These are phyloP conservation scores for Mormyrops boulengeri DNA, from an alignment of 2,797 vertebrate species.

Conservation along the genomic window DNA sequence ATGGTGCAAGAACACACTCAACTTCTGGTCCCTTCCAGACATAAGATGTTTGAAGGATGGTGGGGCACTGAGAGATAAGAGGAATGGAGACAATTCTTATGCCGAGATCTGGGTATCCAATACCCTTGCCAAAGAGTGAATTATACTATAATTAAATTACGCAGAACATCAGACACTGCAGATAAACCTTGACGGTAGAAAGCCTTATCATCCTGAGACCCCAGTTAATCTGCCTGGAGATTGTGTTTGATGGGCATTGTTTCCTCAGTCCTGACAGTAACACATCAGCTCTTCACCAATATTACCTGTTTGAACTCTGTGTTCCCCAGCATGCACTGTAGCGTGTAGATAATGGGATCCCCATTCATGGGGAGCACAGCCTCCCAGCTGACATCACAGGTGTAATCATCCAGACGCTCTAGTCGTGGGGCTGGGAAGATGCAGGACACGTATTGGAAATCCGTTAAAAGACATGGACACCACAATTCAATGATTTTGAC, in stretches of 20 bases:
- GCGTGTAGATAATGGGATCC: slow-evolving; percentile 84
- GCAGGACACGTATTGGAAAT: background rate
- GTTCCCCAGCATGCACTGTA: slow-evolving; percentile 91
- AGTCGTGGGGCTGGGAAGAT: slow-evolving; percentile 72
- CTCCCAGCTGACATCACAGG: slow-evolving; percentile 90
- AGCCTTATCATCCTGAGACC: background rate
- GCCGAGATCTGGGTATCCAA: background rate
- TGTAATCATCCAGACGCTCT: slow-evolving; percentile 82
- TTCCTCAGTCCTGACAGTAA: background rate
- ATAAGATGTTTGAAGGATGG: slow-evolving; percentile 51
- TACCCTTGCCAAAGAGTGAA: background rate
- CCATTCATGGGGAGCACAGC: slow-evolving; percentile 84
- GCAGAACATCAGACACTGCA: background rate
- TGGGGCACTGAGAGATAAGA: slow-evolving; percentile 36
- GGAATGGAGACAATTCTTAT: slow-evolving; percentile 25
- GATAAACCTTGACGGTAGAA: background rate
- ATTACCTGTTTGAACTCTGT: slow-evolving; percentile 93
- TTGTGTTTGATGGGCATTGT: background rate
- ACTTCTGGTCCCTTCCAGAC: slow-evolving; percentile 44
- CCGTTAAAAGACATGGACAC: background rate
- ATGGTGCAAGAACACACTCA: background rate
- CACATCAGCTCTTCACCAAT: background rate
- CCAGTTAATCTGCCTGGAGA: background rate
- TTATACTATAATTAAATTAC: background rate
- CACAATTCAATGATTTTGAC: background rate